phyloP scores from a whole-genome alignment of 2,113 vertebrate genomes.

The Lasiurus borealis region DNA sequence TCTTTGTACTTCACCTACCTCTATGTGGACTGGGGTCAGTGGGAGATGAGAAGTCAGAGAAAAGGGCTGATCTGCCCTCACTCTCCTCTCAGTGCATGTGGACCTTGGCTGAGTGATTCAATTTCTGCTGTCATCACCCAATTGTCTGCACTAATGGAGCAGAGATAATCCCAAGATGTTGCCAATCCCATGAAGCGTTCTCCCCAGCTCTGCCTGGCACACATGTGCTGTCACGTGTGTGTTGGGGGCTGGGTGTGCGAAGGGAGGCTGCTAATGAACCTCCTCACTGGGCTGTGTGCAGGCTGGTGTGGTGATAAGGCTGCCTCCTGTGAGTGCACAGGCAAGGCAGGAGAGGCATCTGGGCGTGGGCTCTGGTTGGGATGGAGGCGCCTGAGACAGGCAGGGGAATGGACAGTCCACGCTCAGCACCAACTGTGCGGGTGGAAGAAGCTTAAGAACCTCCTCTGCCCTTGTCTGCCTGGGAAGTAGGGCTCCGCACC shows the following conservation, averaged over 20 bases:
- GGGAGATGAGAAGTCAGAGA: not conserved
- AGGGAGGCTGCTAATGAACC: not conserved
- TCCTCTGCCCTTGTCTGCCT: not conserved
- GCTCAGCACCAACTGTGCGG: accelerated
- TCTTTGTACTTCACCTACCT: not conserved
- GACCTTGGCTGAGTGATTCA: not conserved
- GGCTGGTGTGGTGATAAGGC: not conserved
- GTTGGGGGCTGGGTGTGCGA: not conserved
- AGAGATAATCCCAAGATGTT: not conserved
- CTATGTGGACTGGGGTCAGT: not conserved
- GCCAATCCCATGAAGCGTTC: not conserved
- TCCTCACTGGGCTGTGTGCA: not conserved
- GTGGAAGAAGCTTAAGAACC: not conserved
- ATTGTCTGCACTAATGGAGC: not conserved
- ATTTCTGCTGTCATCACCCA: not conserved
- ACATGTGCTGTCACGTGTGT: not conserved
- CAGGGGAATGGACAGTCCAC: not conserved
- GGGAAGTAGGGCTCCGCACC: accelerated
- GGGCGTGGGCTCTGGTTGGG: not conserved
- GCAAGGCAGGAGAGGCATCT: not conserved
- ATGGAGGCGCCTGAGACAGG: not conserved
- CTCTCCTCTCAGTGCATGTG: not conserved
- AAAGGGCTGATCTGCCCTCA: accelerated
- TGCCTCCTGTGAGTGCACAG: not conserved
- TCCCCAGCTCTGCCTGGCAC: not conserved